Evolutionary conservation across 2,113 vertebrate genomes (phyloP).

Genomic region (Pao palembangensis): DNA sequence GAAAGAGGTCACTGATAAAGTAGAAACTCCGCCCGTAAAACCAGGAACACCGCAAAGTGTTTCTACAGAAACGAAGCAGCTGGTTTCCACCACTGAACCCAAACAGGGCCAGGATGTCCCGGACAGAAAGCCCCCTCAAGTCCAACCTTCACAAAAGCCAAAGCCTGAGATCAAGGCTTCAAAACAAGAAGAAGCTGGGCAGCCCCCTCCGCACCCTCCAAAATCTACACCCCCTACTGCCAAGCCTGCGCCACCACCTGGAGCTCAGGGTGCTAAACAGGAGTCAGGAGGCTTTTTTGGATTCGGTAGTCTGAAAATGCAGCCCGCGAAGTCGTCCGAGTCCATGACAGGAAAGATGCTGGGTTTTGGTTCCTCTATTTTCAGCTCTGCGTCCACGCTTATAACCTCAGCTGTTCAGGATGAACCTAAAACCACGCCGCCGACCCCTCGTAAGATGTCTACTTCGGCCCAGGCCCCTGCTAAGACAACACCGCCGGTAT

Average conservation of each 20-base stretch:
- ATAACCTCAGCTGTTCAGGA: slow-evolving; percentile 73
- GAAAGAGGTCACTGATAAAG: slow-evolving; percentile 37
- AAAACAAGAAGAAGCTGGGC: slow-evolving; percentile 53
- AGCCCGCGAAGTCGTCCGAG: slow-evolving; percentile 65
- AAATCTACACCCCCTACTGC: slow-evolving; percentile 62
- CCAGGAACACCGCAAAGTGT: background rate
- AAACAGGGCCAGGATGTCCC: slow-evolving; percentile 36
- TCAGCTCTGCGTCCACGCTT: slow-evolving; percentile 73
- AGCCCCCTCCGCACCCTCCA: slow-evolving; percentile 48
- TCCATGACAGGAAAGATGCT: slow-evolving; percentile 75
- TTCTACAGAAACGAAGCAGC: slow-evolving; percentile 22
- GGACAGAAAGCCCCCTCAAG: slow-evolving; percentile 50
- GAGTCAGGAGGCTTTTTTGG: slow-evolving; percentile 78
- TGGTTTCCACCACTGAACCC: slow-evolving; percentile 6
- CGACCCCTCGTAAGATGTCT: slow-evolving; percentile 61
- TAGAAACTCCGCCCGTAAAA: slow-evolving; percentile 51
- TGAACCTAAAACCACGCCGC: slow-evolving; percentile 61
- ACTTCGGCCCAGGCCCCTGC: slow-evolving; percentile 19
- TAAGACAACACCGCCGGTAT: slow-evolving; percentile 58
- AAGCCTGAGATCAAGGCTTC: slow-evolving; percentile 48
- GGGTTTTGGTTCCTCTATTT: slow-evolving; percentile 66
- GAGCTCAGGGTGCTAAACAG: slow-evolving; percentile 72
- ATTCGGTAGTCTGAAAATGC: slow-evolving; percentile 62
- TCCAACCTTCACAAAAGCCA: slow-evolving; percentile 36
- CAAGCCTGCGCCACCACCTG: slow-evolving; percentile 58